Percentiles rank a stretch among this genome's conserved stretches.
Conservation (phyloP, 2,888 invertebrate species). For the Mystacides longicornis region DNA sequence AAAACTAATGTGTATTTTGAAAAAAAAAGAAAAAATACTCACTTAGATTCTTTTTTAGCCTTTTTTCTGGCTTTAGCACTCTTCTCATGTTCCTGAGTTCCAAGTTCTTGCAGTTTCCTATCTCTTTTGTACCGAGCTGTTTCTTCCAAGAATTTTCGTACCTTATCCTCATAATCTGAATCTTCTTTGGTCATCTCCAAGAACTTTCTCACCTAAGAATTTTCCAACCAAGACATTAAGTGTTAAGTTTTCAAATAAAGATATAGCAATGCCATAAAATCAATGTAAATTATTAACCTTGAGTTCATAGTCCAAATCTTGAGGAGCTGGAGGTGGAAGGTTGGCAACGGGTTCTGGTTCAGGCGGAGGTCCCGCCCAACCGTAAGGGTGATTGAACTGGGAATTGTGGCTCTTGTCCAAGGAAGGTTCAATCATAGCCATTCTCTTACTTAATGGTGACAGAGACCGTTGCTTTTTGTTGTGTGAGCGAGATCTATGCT, state of each 20-base stretch:
- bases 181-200: slow-evolving; percentile 74
- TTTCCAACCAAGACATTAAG: neutral
- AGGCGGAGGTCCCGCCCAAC: slow-evolving; percentile 37
- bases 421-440: slow-evolving; percentile 63
- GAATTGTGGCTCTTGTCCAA: slow-evolving; percentile 48
- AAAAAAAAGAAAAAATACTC: slow-evolving; percentile 9
- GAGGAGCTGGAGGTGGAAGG: slow-evolving; percentile 32
- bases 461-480: slow-evolving; percentile 63
- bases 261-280: neutral
- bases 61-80: slow-evolving; percentile 47
- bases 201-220: slow-evolving; percentile 57
- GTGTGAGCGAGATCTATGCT: slow-evolving; percentile 49
- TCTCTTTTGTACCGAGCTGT: slow-evolving; percentile 72
- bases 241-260: neutral
- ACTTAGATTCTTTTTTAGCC: slow-evolving; percentile 39
- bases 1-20: slow-evolving; percentile 1
- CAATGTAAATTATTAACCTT: slow-evolving; percentile 38
- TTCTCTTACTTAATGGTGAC: slow-evolving; percentile 75
- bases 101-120: slow-evolving; percentile 57
- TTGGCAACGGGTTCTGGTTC: slow-evolving; percentile 38
- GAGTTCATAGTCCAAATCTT: slow-evolving; percentile 56
- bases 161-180: slow-evolving; percentile 79
- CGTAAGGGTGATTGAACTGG: slow-evolving; percentile 63
- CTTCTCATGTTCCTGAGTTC: slow-evolving; percentile 51
- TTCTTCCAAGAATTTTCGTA: slow-evolving; percentile 78